Base-by-base conservation (phyloP, 2,113 vertebrate species). In the Noturus placidus region DNA sequence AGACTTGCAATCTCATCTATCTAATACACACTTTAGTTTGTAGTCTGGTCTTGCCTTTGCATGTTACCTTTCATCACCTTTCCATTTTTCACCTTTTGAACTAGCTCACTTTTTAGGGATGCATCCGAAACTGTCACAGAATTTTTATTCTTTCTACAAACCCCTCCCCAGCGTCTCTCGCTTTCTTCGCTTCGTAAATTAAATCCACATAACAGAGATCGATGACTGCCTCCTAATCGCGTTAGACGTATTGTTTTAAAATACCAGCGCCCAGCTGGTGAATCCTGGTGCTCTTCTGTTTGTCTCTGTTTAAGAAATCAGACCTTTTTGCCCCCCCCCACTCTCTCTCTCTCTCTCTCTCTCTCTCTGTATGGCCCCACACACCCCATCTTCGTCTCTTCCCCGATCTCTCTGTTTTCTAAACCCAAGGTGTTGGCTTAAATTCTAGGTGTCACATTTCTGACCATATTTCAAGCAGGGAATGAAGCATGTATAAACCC, bases 401-500 rank as follows among this genome's bases (percentile, higher is more conserved):
- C 72, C 93, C 94, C 95, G 92, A 91, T 96, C 94, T 96, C 94
- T 97, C 97, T 98, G 96, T 96, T 97, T 97, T 97, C 94, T 94
- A 96, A 96, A 96, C 95, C 91, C 69, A 94, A 96, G 95, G 94
- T 95, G 93, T 96, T 94, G 95, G 96, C 94, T 94, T 93, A 92
- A 94, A 95, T 96, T 96, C 94, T 94, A 95, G 96, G 95, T 97
- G 97, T 98, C 95, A 85, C 95, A 94, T 96, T 96, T 97, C 97
- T 96, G 96, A 96, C 96, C 95, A 93, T 96, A 97, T 97, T 97
- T 98, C 96, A 96, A 96, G 94, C 95, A 92, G 70, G 92, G 96
- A 97, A 98, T 96, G 93, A 96, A 96, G 96, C 96, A 96, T 96
- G 94, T 96, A 95, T 95, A 96, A 94, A 95, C 78, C 89, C 94